Base-by-base conservation (phyloP, 2,888 invertebrate species). In the Mermis nigrescens region DNA sequence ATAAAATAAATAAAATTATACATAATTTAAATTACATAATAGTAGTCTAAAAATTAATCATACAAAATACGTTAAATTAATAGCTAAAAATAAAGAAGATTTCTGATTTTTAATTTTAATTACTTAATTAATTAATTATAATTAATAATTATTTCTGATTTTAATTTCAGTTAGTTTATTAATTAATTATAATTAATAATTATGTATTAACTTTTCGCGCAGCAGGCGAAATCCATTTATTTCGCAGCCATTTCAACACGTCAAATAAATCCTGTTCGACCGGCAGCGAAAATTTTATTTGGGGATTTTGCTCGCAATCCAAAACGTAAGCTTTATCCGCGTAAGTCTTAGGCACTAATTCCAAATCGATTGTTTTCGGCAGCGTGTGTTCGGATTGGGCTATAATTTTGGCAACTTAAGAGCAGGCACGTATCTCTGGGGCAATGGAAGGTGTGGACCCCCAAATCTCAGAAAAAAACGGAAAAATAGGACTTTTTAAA, bases 241-340 rank as follows among this genome's bases (percentile, higher is more conserved):
- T 12, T 48, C 24, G 51, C 24, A 48, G 24, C 12, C 12, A 48
- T 22, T 4, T 7, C 7, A 48, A 24, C 12, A 12, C 7, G n/a
- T 48, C 51, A 24, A 7, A 22, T 7, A 24, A 15, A 7, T 15
- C 7, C 24, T 7, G 12, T 7, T 48, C 24, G n/a, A 48, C 7
- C 7, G 7, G n/a, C 7, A 29, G 7, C 12, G 7, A 19, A n/a
- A 55, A 31, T 19, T 55, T 46, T 26, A 59, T 19, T 3, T 45
- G 55, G 15, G 59, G 59, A 27, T 59, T 59, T 31, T 56, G 59
- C 22, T 55, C 46, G 51, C 59, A 59, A 4, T 19, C 3, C n/a
- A 59, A 45, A 7, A 59, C 55, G 38, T 55, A 46, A n/a, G 31
- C 24, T 15, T 51, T 46, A 55, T 59, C 59, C 3, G 7, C 46